These are phyloP conservation scores for Tychaedon coryphoeus DNA, from an alignment of 2,113 vertebrate species.

Conservation along the genomic window DNA sequence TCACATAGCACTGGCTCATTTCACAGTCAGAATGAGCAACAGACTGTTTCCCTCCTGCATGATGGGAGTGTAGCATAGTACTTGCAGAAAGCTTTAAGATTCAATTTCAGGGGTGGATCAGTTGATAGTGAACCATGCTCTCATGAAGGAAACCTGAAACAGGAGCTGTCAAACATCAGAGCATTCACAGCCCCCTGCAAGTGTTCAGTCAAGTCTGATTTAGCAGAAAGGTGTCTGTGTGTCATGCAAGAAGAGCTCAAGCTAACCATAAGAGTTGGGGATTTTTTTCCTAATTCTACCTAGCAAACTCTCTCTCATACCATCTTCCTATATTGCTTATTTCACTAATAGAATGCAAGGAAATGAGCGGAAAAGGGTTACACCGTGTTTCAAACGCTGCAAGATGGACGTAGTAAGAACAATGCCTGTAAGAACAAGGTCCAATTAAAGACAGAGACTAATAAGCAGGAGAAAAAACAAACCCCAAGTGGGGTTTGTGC, in stretches of 20 bases:
- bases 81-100: conserved; percentile 61
- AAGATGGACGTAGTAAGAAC: neutral
- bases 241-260: neutral
- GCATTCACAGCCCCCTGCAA: conserved; percentile 24
- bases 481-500: neutral
- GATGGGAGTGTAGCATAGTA: conserved; percentile 17
- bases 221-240: neutral
- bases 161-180: conserved; percentile 45
- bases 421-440: neutral
- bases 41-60: neutral
- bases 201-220: conserved; percentile 33
- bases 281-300: neutral
- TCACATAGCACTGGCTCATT: conserved; percentile 53
- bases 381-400: neutral
- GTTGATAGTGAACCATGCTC: conserved; percentile 19
- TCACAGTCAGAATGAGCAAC: conserved; percentile 58
- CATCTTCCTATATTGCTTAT: neutral
- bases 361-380: neutral
- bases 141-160: conserved; percentile 17
- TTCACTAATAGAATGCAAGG: neutral
- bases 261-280: neutral
- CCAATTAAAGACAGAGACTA: neutral
- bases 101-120: conserved; percentile 45
- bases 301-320: neutral
- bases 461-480: neutral